Evolutionary conservation across 1,140 invertebrate species (phyloP).

Genomic region (Trichogramma pretiosum): DNA sequence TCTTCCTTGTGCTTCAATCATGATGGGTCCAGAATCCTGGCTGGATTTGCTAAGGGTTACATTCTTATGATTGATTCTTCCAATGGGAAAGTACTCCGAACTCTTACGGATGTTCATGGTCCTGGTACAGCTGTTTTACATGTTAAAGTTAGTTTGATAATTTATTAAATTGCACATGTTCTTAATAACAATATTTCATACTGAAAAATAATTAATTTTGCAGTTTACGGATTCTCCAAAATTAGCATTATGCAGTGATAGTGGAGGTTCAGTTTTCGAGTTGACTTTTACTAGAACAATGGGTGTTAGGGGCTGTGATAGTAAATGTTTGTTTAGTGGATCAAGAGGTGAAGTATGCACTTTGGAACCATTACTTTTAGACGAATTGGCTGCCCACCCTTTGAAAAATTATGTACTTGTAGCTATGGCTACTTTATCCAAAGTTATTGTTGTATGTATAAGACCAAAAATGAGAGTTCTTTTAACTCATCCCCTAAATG

Average conservation of each 20-base stretch:
- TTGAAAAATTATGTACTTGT: slow-evolving; percentile 70
- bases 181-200: background rate
- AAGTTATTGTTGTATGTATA: slow-evolving; percentile 81
- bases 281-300: slow-evolving; percentile 82
- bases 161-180: background rate
- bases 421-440: slow-evolving; percentile 86
- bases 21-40: slow-evolving; percentile 75
- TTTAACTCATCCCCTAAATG: slow-evolving; percentile 54
- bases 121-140: slow-evolving; percentile 80
- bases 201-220: slow-evolving; percentile 17
- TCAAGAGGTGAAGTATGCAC: slow-evolving; percentile 89
- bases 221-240: slow-evolving; percentile 68
- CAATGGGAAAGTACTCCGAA: slow-evolving; percentile 67
- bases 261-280: slow-evolving; percentile 95
- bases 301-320: slow-evolving; percentile 79
- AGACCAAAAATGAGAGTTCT: slow-evolving; percentile 64
- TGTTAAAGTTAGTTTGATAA: slow-evolving; percentile 62
- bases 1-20: slow-evolving; percentile 80
- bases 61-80: slow-evolving; percentile 75
- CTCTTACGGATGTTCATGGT: slow-evolving; percentile 76
- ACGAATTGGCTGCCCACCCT: slow-evolving; percentile 60
- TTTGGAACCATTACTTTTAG: slow-evolving; percentile 73
- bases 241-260: slow-evolving; percentile 81
- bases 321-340: slow-evolving; percentile 84
- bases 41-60: slow-evolving; percentile 78